phyloP scores from a whole-genome alignment of 2,113 vertebrate genomes.

The Neolamprologus devosi region DNA sequence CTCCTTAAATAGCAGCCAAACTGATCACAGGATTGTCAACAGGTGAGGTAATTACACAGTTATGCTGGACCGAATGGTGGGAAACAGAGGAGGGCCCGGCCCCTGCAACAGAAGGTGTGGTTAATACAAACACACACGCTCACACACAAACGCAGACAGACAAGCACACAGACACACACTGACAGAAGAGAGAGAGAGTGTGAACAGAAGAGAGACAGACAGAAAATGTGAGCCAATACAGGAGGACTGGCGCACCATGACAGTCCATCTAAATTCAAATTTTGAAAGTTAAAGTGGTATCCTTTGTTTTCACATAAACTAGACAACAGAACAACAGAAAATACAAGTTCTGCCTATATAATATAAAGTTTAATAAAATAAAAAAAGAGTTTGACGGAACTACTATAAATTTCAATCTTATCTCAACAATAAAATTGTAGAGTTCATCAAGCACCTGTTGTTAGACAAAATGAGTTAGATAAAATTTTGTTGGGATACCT shows the following conservation, averaged over 20 bases:
- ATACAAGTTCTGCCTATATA: background rate
- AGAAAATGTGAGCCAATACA: background rate
- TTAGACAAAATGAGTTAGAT: background rate
- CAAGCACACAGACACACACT: background rate
- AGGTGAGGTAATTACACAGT: background rate
- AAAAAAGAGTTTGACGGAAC: background rate
- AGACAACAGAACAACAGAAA: background rate
- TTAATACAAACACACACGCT: background rate
- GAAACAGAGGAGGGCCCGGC: background rate
- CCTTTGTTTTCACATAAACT: background rate
- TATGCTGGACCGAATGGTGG: background rate
- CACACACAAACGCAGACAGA: background rate
- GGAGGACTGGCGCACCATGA: background rate
- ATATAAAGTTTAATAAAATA: background rate
- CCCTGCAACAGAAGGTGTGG: background rate
- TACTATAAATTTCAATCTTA: background rate
- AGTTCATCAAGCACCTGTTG: background rate
- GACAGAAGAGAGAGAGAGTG: background rate
- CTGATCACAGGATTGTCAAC: background rate
- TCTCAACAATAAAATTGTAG: background rate
- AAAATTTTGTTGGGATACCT: background rate
- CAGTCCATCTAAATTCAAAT: background rate
- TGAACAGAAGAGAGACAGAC: background rate
- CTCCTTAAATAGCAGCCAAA: background rate
- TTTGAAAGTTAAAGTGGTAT: background rate